These are phyloP conservation scores for Nephotettix cincticeps DNA, from an alignment of 1,140 invertebrate genomes.

Conservation along the genomic window DNA sequence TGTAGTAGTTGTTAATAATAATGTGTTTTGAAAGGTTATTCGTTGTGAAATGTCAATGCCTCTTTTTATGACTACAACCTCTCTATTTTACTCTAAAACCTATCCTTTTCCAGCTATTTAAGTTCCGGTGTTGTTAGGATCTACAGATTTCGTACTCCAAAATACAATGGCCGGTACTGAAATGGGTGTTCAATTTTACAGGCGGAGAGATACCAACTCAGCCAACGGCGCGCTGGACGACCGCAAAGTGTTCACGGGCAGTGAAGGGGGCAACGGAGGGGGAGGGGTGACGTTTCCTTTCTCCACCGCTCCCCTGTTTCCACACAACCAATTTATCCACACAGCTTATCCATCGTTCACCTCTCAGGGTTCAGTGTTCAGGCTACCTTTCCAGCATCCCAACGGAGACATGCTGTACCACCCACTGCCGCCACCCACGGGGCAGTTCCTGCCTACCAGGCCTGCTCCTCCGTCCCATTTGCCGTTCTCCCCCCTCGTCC, in stretches of 20 bases:
- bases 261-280: conserved; percentile 9
- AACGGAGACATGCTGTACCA: conserved; percentile 36
- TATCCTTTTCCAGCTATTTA: no score
- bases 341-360: conserved; percentile 16
- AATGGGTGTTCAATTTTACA: no score
- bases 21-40: no score
- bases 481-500: conserved; percentile 47
- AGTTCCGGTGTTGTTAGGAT: no score
- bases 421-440: conserved; percentile 30
- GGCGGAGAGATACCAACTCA: conserved; percentile 27
- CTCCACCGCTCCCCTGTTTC: conserved; percentile 17
- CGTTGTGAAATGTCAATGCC: no score
- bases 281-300: conserved; percentile 22
- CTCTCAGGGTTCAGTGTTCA: background rate
- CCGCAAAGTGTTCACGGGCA: conserved; percentile 22
- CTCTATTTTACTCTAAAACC: no score
- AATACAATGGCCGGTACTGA: no score
- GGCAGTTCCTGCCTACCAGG: conserved; percentile 45
- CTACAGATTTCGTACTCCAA: no score
- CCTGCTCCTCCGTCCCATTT: conserved; percentile 52
- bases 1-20: no score
- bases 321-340: conserved; percentile 25
- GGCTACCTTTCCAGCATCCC: conserved; percentile 29
- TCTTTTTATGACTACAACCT: no score
- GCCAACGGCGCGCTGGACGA: conserved; percentile 29